These are phyloP conservation scores for Marronus borbonicus DNA, from an alignment of 2,888 invertebrate genomes.

Conservation along the genomic window DNA sequence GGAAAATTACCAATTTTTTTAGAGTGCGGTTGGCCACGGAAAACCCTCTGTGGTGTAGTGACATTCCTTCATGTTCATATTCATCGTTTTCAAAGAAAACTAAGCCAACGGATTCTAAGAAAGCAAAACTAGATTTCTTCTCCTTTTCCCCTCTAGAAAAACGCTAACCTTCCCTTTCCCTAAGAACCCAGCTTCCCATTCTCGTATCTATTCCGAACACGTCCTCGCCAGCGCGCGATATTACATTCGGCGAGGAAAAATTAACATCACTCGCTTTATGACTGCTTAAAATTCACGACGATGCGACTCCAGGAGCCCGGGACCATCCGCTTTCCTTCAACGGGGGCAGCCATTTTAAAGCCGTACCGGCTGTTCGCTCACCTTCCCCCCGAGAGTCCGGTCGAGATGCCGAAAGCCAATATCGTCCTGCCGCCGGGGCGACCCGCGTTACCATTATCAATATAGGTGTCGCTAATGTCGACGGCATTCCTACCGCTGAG, in stretches of 20 bases:
- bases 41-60: no score
- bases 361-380: background rate
- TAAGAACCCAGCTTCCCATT: background rate
- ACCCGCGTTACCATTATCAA: conserved; percentile 24
- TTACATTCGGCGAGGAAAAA: conserved; percentile 70
- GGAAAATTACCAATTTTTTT: no score
- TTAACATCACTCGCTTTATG: conserved; percentile 71
- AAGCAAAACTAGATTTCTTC: background rate
- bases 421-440: conserved; percentile 46
- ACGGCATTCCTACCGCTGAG: conserved; percentile 36
- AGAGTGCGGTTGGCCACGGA: no score
- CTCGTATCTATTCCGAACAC: conserved; percentile 37
- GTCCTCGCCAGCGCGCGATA: conserved; percentile 58
- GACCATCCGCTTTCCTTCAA: background rate
- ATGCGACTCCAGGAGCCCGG: background rate
- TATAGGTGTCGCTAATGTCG: conserved; percentile 25
- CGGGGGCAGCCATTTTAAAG: conserved; percentile 15
- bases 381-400: conserved; percentile 17
- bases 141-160: no score
- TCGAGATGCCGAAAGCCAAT: conserved; percentile 62
- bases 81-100: no score
- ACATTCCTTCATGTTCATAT: no score
- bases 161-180: background rate
- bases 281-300: conserved; percentile 69
- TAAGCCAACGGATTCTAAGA: background rate